These are phyloP conservation scores for Hyposoter dolosus DNA, from an alignment of 2,888 invertebrate species.

Conservation along the genomic window DNA sequence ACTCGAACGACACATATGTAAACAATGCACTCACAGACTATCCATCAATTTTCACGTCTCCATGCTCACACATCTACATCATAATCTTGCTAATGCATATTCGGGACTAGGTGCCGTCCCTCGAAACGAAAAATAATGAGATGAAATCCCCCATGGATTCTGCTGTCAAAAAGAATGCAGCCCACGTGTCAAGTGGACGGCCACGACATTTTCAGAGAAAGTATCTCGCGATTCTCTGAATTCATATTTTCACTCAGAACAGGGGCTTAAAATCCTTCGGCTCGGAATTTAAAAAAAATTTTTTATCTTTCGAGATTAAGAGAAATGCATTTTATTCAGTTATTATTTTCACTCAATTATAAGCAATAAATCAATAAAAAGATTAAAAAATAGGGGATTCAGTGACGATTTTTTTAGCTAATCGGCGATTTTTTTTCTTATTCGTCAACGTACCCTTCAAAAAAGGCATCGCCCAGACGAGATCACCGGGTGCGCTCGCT, in stretches of 20 bases:
- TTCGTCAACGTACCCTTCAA: constrained; percentile 3
- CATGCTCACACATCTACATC: constrained; percentile 62
- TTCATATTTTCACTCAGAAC: not conserved
- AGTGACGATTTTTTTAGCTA: not conserved
- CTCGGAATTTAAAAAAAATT: not conserved
- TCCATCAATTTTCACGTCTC: constrained; percentile 74
- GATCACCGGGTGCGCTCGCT: constrained; percentile 71
- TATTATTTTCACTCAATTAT: too few species aligned
- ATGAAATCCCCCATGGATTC: not conserved
- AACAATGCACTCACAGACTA: constrained; percentile 70
- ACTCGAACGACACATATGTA: constrained; percentile 68
- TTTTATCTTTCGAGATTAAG: not conserved
- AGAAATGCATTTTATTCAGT: not conserved
- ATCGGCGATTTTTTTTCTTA: not conserved
- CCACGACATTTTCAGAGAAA: not conserved
- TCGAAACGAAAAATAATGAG: constrained; percentile 11
- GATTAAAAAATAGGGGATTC: too few species aligned
- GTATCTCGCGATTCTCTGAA: not conserved
- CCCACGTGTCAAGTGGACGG: not conserved
- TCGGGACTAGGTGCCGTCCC: constrained; percentile 7
- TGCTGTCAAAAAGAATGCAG: not conserved
- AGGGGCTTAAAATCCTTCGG: not conserved
- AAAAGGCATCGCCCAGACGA: constrained; percentile 60
- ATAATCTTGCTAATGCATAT: constrained; percentile 25
- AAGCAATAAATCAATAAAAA: too few species aligned